Evolutionary conservation across 2,797 vertebrate species (phyloP).

Genomic region (Falco naumanni): DNA sequence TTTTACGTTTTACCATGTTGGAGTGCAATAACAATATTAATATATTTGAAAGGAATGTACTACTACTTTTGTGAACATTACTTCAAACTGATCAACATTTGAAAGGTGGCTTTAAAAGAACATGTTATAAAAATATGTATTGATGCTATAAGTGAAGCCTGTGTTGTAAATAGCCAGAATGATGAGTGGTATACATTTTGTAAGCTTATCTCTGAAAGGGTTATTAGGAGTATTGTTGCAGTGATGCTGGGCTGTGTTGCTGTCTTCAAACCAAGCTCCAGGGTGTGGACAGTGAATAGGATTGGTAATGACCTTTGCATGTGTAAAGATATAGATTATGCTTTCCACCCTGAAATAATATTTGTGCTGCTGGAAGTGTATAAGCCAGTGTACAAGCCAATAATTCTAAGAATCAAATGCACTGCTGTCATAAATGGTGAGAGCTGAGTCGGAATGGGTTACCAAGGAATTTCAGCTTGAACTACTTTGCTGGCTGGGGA

Average conservation of each 20-base stretch:
- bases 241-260: neutral
- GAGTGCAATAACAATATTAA: neutral
- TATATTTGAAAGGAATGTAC: neutral
- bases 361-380: neutral
- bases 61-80: neutral
- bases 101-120: neutral
- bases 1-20: neutral
- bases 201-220: neutral
- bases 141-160: fast-evolving
- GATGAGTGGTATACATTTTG: neutral
- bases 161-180: neutral
- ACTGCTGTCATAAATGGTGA: neutral
- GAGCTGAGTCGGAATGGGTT: neutral
- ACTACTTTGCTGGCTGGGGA: neutral
- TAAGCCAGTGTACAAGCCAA: neutral
- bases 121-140: neutral
- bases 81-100: neutral
- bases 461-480: neutral
- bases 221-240: neutral
- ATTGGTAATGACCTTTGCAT: neutral
- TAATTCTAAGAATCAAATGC: neutral
- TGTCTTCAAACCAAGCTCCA: neutral
- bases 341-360: neutral
- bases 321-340: fast-evolving
- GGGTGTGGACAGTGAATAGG: neutral